Conservation (phyloP, 2,113 vertebrate genomes). For the Phyllopteryx taeniolatus region DNA sequence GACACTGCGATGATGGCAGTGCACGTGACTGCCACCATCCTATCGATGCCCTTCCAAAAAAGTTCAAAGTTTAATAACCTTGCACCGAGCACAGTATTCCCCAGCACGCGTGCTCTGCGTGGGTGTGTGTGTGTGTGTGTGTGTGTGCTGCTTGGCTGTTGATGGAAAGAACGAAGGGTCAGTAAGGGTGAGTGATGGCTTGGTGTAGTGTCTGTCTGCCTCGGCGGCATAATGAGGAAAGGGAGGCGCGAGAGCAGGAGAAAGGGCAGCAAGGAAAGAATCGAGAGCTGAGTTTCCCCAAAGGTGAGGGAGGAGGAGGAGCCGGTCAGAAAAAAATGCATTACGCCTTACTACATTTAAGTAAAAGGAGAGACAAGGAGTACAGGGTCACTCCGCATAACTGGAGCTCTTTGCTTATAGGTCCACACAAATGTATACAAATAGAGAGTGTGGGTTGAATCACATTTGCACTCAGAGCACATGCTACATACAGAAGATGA, state of each 20-base stretch:
- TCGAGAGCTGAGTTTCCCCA: constrained; percentile 20
- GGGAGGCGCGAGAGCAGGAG: constrained; percentile 27
- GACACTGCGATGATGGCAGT: constrained; percentile 30
- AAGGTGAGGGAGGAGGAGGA: constrained; percentile 35
- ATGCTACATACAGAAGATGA: not conserved
- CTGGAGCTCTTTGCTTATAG: constrained; percentile 21
- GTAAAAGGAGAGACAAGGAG: constrained; percentile 14
- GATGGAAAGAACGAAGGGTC: constrained; percentile 42
- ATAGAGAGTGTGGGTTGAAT: constrained; percentile 1
- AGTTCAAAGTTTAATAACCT: constrained; percentile 56
- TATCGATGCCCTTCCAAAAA: constrained; percentile 35
- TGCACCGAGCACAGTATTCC: constrained; percentile 38
- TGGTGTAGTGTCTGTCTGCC: constrained; percentile 38
- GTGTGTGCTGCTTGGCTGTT: constrained; percentile 41
- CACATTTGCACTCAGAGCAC: constrained; percentile 12
- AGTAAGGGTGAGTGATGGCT: constrained; percentile 46
- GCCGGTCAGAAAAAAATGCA: constrained; percentile 42
- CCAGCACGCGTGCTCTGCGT: constrained; percentile 22
- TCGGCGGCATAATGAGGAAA: constrained; percentile 40
- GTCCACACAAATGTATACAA: constrained; percentile 5
- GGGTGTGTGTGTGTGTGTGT: constrained; percentile 38
- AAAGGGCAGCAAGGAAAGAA: constrained; percentile 17
- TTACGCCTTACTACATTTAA: constrained; percentile 42
- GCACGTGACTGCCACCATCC: constrained; percentile 50
- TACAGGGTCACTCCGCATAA: constrained; percentile 36